phyloP scores from a whole-genome alignment of 2,797 vertebrate genomes.

The Halcyon chelicuti region DNA sequence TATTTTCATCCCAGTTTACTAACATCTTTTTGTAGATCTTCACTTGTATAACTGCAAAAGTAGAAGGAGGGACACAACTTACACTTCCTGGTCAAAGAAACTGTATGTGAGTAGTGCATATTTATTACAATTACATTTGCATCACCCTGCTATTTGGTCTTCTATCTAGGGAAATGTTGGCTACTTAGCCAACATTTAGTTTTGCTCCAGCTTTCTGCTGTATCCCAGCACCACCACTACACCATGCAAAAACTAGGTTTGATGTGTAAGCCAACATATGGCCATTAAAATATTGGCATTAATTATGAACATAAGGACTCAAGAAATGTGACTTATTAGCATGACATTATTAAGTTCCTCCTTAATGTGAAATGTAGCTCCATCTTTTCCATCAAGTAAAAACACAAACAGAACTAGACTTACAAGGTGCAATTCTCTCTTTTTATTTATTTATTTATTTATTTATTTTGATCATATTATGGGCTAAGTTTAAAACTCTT shows the following conservation, averaged over 20 bases:
- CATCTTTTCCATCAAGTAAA: neutral
- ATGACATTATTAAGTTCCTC: neutral
- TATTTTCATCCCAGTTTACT: neutral
- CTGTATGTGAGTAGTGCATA: neutral
- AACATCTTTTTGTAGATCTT: neutral
- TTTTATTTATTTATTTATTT: neutral
- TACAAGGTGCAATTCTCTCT: neutral
- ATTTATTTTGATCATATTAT: neutral
- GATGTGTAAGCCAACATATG: slow-evolving; percentile 61
- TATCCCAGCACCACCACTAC: neutral
- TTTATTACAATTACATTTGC: neutral
- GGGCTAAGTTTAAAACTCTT: neutral
- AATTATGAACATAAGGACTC: slow-evolving; percentile 25
- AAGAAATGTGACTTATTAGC: slow-evolving; percentile 41
- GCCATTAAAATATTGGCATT: slow-evolving; percentile 53
- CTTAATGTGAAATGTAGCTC: neutral
- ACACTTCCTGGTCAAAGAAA: neutral
- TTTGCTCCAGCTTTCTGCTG: slow-evolving; percentile 6
- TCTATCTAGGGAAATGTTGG: slow-evolving; percentile 34
- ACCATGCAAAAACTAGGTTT: neutral
- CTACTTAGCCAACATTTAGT: slow-evolving; percentile 16
- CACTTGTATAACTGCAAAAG: neutral
- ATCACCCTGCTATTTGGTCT: slow-evolving; percentile 26
- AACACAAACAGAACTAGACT: neutral
- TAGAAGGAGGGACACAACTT: neutral